Conservation (phyloP, 2,888 invertebrate genomes). For the Chrysotoxum bicinctum region DNA sequence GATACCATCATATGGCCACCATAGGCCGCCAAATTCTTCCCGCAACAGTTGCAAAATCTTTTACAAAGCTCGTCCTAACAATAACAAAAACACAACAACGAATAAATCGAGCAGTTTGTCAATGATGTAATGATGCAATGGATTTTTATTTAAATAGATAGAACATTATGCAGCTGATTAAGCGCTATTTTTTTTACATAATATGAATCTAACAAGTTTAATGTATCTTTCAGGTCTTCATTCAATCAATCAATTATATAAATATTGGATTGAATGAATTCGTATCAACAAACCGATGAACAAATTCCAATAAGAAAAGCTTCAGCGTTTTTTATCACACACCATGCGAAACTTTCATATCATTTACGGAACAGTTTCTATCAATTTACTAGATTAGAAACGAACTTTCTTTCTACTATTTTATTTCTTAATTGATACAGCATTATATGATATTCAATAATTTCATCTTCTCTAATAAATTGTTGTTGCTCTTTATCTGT, state of each 20-base stretch:
- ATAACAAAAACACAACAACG: no score
- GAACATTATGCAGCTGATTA: slow-evolving; percentile 26
- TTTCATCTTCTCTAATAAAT: slow-evolving; percentile 61
- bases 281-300: slow-evolving; percentile 18
- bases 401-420: slow-evolving; percentile 34
- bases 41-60: no score
- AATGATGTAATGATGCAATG: no score
- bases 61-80: no score
- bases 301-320: not conserved
- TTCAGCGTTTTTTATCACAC: not conserved
- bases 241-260: not conserved
- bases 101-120: no score
- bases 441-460: slow-evolving; percentile 62
- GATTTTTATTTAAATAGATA: no score
- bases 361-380: not conserved
- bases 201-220: not conserved
- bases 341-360: not conserved
- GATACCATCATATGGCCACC: no score
- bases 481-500: slow-evolving; percentile 30
- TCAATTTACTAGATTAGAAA: slow-evolving; percentile 56
- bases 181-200: not conserved
- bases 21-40: no score
- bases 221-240: not conserved
- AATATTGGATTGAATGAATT: slow-evolving; percentile 33
- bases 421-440: slow-evolving; percentile 59